phyloP scores from a whole-genome alignment of 2,888 invertebrate species.

The Oxytorus armatus region DNA sequence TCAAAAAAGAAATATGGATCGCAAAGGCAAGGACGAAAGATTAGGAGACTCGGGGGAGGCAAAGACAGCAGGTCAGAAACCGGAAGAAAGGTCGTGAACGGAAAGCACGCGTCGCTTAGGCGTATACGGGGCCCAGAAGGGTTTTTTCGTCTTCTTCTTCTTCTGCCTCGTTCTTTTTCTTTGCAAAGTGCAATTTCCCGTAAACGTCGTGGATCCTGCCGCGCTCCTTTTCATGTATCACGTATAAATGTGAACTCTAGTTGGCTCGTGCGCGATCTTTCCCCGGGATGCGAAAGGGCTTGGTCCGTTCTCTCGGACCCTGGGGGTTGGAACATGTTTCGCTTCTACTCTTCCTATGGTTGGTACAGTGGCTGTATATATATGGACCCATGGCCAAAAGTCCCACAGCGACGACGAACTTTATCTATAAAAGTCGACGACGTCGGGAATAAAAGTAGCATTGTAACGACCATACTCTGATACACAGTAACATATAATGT shows the following conservation, averaged over 20 bases:
- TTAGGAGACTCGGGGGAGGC: not conserved
- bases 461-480: constrained; percentile 60
- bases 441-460: constrained; percentile 77
- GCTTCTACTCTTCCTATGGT: constrained; percentile 32
- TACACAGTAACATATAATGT: constrained; percentile 30
- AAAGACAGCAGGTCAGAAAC: constrained; percentile 56
- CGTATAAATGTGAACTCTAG: constrained; percentile 56
- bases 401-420: constrained; percentile 72
- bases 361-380: constrained; percentile 12
- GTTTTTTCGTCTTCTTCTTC: constrained; percentile 31
- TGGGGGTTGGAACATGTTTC: constrained; percentile 54
- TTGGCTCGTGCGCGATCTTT: constrained; percentile 28
- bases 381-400: constrained; percentile 60
- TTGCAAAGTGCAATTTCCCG: constrained; percentile 80
- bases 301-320: constrained; percentile 51
- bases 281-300: constrained; percentile 13
- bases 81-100: constrained; percentile 56
- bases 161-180: constrained; percentile 69
- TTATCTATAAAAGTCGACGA: constrained; percentile 80
- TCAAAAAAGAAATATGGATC: constrained; percentile 11
- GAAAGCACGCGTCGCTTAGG: constrained; percentile 27
- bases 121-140: constrained; percentile 20
- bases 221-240: constrained; percentile 56
- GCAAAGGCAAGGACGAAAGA: not conserved
- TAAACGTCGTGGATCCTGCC: constrained; percentile 74